These are phyloP conservation scores for Anarsia innoxiella DNA, from an alignment of 2,888 invertebrate species.

Conservation along the genomic window DNA sequence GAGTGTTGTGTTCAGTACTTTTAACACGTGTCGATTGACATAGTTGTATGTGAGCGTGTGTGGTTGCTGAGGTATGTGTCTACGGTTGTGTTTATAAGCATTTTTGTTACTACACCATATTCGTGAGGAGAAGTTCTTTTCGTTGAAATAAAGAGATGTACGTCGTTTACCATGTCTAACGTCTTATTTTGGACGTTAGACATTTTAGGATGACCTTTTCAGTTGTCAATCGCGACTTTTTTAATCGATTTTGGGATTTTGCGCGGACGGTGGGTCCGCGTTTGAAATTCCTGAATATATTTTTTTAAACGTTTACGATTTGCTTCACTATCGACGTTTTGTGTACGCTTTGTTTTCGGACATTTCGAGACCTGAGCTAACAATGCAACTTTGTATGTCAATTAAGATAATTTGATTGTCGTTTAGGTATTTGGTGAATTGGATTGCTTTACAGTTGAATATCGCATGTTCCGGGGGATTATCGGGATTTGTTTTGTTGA, in stretches of 20 bases:
- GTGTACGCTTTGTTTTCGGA: conserved; percentile 10
- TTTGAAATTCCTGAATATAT: conserved; percentile 41
- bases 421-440: too few species aligned
- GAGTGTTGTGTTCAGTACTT: conserved; percentile 20
- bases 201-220: conserved; percentile 32
- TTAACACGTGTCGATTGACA: conserved; percentile 23
- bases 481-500: too few species aligned
- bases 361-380: conserved; percentile 11
- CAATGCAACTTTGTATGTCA: conserved; percentile 13
- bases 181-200: conserved; percentile 24
- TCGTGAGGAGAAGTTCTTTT: conserved; percentile 44
- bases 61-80: conserved; percentile 27
- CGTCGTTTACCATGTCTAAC: conserved; percentile 37
- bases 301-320: conserved; percentile 48
- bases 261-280: conserved; percentile 36
- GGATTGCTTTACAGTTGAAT: too few species aligned
- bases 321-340: conserved; percentile 16
- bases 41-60: conserved; percentile 14
- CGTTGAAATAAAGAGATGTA: conserved; percentile 41
- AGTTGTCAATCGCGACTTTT: conserved; percentile 36
- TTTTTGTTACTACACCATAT: conserved; percentile 53
- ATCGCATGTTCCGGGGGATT: too few species aligned
- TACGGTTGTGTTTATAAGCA: conserved; percentile 57
- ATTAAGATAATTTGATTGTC: too few species aligned
- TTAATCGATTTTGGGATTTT: conserved; percentile 35